A percentile compares a stretch with the other conserved stretches of the same genome.
These are phyloP conservation scores for Petromus typicus DNA, from an alignment of 2,113 vertebrate genomes.

Conservation along the genomic window DNA sequence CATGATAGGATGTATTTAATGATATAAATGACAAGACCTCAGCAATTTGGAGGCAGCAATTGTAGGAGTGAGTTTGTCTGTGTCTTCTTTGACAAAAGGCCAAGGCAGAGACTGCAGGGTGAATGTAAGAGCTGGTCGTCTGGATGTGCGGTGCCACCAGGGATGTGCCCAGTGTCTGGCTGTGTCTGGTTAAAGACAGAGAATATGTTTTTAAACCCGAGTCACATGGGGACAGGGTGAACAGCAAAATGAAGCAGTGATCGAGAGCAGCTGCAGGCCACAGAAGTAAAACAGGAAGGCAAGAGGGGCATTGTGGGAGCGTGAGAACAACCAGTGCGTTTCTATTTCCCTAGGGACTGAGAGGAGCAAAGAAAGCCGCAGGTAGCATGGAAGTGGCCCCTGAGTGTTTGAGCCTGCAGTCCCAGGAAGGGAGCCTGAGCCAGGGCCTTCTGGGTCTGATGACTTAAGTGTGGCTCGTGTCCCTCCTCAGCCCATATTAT, in stretches of 20 bases:
- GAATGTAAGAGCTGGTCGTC: not conserved
- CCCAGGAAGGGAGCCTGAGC: not conserved
- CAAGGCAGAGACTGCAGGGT: not conserved
- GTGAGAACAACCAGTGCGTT: not conserved
- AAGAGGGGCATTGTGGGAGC: not conserved
- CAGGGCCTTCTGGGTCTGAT: not conserved
- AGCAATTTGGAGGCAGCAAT: not conserved
- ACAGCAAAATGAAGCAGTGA: not conserved
- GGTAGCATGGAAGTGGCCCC: not conserved
- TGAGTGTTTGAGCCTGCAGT: not conserved
- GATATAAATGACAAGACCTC: not conserved
- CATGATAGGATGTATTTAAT: not conserved
- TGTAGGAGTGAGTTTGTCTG: not conserved
- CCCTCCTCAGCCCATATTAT: not conserved
- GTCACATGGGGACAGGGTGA: not conserved
- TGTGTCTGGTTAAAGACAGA: conserved; percentile 31
- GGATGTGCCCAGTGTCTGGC: not conserved
- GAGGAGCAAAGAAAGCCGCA: not conserved
- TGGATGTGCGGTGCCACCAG: not conserved
- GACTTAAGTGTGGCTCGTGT: not conserved
- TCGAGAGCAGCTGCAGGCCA: not conserved
- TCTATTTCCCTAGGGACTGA: not conserved
- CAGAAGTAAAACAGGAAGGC: not conserved
- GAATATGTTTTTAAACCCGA: not conserved
- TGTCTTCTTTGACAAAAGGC: conserved; percentile 40